Base-by-base conservation (phyloP, 2,888 invertebrate genomes). In the Auanema sp. region DNA sequence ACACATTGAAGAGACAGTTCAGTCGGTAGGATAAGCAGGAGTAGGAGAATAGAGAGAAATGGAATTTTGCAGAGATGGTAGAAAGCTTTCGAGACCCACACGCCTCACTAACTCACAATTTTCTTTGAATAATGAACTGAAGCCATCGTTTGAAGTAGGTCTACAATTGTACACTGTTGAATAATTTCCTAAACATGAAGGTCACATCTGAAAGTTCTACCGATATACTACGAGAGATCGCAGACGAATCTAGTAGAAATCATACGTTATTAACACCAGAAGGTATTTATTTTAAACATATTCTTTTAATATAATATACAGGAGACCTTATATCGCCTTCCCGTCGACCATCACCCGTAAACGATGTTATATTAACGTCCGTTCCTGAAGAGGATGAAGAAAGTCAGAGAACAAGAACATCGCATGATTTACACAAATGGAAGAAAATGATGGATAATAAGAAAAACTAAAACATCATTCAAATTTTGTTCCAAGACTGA, bases 361-460 rank as follows among this genome's bases (percentile, higher is more conserved):
- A 64, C 23, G 73, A 71, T 40, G 63, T 66, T 12, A 14, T 25
- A 56, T 49, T 73, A 16, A 65, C 66, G 16, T 65, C 66, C 23
- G 68, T 73, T 11, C 66, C 69, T 4, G 73, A 73, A 42, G 73
- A 73, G 44, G 73, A 73, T 52, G 73, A 73, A 44, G 73, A 73
- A 21, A 44, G 64, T 2, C 73, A 73, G 56, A 57, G 64, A 50
- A 73, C 73, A 0, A 21, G 67, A 5, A 65, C 51, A 0, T 58
- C 59, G 47, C 58, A 56, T 2, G 72, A 72, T 42, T 53, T 68
- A 23, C 52, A 55, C 24, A 66, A 66, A 54, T 66, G 62, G 68
- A 53, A 52, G 51, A 58, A 52, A 50, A 18, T n/a, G 23, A 41
- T 57, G 12, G 16, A 51, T 4, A 3, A 51, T 25, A 41, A n/a